These are phyloP conservation scores for Kryphioiulus occultus DNA, from an alignment of 2,888 invertebrate genomes.

Conservation along the genomic window DNA sequence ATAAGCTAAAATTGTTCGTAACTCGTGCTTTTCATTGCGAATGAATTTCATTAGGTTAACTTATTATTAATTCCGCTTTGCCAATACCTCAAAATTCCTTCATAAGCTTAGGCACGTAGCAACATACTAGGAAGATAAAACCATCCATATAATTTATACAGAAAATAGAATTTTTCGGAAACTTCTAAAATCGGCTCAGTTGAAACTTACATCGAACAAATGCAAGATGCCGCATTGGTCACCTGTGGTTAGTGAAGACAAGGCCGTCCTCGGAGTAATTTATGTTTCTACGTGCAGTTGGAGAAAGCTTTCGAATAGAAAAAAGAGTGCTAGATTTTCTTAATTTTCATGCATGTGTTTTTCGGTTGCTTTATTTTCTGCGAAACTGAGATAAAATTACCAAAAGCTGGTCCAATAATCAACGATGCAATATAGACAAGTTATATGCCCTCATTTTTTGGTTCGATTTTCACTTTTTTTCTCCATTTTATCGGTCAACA, in stretches of 20 bases:
- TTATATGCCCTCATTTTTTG: background rate
- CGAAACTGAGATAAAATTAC: background rate
- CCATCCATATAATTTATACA: background rate
- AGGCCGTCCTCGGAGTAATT: background rate
- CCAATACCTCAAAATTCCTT: too few species aligned
- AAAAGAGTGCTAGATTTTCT: background rate
- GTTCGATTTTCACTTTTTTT: background rate
- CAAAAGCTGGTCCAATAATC: background rate
- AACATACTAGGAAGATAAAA: too few species aligned
- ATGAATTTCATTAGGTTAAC: background rate
- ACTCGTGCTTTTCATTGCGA: background rate
- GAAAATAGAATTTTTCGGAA: background rate
- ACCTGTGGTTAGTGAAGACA: background rate
- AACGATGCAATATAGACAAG: background rate
- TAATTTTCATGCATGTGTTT: background rate
- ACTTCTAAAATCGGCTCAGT: background rate
- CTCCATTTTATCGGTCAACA: background rate
- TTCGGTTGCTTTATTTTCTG: background rate
- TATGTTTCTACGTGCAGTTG: too few species aligned
- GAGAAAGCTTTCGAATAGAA: background rate
- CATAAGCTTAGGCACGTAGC: too few species aligned
- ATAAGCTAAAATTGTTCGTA: background rate
- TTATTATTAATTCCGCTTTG: too few species aligned
- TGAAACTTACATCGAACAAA: background rate
- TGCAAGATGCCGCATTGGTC: background rate